Conservation (phyloP, 2,888 invertebrate genomes). For the Apamea anceps region DNA sequence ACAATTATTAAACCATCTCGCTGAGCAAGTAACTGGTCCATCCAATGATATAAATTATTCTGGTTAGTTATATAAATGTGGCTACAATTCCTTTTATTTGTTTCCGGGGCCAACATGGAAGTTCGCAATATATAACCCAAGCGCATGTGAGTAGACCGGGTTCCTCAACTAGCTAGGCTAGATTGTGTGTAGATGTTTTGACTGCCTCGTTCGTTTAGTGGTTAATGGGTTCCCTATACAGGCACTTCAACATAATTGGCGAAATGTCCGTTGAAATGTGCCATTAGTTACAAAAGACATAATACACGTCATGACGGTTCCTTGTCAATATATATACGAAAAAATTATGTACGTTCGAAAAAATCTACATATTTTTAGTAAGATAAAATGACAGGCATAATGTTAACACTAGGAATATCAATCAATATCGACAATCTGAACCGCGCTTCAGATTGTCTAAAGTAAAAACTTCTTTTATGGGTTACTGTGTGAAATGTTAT, state of each 20-base stretch:
- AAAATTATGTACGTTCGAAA: too few species aligned
- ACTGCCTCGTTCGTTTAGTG: not conserved
- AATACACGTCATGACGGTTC: too few species aligned
- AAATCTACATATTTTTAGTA: too few species aligned
- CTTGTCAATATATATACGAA: too few species aligned
- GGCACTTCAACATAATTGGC: not conserved
- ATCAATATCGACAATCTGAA: too few species aligned
- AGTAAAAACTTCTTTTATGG: too few species aligned
- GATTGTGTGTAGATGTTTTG: not conserved
- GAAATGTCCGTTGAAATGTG: not conserved
- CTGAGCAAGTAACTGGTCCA: not conserved
- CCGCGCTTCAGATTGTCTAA: too few species aligned
- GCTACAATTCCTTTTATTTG: not conserved
- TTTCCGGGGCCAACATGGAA: too few species aligned
- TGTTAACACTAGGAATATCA: too few species aligned
- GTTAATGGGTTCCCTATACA: not conserved
- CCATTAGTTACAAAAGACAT: too few species aligned
- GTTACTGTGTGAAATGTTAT: too few species aligned
- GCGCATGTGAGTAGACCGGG: not conserved
- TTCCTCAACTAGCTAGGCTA: not conserved
- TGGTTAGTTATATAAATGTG: not conserved
- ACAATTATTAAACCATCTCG: constrained; percentile 6
- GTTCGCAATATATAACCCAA: not conserved
- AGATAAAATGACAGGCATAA: too few species aligned
- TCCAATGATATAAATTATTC: not conserved